A percentile compares a stretch with the other conserved stretches of the same genome.
Evolutionary conservation across 2,113 vertebrate species (phyloP).

Genomic region (Cephalopterus ornatus): DNA sequence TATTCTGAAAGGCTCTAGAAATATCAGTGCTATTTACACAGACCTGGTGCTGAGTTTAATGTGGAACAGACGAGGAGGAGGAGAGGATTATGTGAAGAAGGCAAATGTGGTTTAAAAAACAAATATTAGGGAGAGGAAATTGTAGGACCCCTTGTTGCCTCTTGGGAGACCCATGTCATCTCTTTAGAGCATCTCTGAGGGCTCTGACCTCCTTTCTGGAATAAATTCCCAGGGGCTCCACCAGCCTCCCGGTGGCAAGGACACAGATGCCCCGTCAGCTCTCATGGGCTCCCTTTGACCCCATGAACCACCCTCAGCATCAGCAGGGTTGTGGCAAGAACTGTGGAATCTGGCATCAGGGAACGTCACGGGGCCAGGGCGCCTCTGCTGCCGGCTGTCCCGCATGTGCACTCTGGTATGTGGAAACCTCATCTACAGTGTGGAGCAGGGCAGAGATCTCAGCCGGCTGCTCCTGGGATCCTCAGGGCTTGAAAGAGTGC

Average conservation of each 20-base stretch:
- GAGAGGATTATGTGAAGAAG: background rate
- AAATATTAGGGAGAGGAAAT: background rate
- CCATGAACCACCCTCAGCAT: background rate
- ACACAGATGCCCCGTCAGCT: background rate
- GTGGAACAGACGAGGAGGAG: background rate
- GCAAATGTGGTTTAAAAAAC: background rate
- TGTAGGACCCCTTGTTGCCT: background rate
- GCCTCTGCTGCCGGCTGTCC: accelerated
- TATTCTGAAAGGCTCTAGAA: slow-evolving; percentile 39
- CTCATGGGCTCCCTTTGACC: accelerated
- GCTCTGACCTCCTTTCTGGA: background rate
- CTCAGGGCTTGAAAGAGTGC: background rate
- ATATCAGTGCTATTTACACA: slow-evolving; percentile 41
- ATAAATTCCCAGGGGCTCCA: background rate
- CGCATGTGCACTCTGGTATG: accelerated
- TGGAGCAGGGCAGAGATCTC: background rate
- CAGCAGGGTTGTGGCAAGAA: background rate
- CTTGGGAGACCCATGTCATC: background rate
- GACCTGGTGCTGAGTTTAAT: background rate
- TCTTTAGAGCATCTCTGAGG: background rate
- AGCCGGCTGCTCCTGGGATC: background rate
- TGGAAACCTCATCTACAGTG: background rate
- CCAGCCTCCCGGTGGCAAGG: background rate
- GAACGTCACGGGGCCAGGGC: background rate
- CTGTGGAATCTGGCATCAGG: background rate